Evolutionary conservation across 2,888 invertebrate genomes (phyloP).

Genomic region (Fissipunctia ypsillon): DNA sequence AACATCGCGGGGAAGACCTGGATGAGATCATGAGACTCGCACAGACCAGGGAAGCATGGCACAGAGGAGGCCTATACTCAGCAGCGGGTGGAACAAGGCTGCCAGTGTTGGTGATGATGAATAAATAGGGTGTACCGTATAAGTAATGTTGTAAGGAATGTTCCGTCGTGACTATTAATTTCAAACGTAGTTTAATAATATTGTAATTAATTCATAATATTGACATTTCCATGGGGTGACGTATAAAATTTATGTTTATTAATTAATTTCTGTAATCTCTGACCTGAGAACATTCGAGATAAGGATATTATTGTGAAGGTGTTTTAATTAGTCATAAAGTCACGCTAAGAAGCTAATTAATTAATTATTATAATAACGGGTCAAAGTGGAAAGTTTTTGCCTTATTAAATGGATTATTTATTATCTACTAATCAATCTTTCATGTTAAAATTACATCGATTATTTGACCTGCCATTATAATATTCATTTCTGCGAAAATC

Average conservation of each 20-base stretch:
- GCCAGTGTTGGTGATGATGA: too few relatives aligned
- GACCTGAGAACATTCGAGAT: slow-evolving; percentile 45
- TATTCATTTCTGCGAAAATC: not conserved
- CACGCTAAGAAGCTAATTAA: slow-evolving; percentile 30
- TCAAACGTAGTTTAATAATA: slow-evolving; percentile 2
- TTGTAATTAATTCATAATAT: slow-evolving; percentile 37
- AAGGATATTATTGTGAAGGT: slow-evolving; percentile 36
- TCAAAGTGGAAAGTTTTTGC: slow-evolving; percentile 27
- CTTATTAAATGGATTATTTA: not conserved
- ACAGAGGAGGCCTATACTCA: too few relatives aligned
- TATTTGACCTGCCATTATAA: not conserved
- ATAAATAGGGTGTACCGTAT: too few relatives aligned
- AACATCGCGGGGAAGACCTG: too few relatives aligned
- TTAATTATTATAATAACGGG: slow-evolving; percentile 17
- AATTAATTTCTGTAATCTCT: slow-evolving; percentile 51
- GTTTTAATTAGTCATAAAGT: slow-evolving; percentile 42
- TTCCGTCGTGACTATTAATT: slow-evolving; percentile 17
- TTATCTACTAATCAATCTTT: not conserved
- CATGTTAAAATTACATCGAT: not conserved
- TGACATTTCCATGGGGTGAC: slow-evolving; percentile 45
- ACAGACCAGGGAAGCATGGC: too few relatives aligned
- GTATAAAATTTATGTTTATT: slow-evolving; percentile 48
- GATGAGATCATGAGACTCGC: too few relatives aligned
- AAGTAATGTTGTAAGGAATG: not conserved
- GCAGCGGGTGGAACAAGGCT: too few relatives aligned